A percentile compares a stretch with the other conserved stretches of the same genome.
These are phyloP conservation scores for Malurus elegans DNA, from an alignment of 2,113 vertebrate species.

Conservation along the genomic window DNA sequence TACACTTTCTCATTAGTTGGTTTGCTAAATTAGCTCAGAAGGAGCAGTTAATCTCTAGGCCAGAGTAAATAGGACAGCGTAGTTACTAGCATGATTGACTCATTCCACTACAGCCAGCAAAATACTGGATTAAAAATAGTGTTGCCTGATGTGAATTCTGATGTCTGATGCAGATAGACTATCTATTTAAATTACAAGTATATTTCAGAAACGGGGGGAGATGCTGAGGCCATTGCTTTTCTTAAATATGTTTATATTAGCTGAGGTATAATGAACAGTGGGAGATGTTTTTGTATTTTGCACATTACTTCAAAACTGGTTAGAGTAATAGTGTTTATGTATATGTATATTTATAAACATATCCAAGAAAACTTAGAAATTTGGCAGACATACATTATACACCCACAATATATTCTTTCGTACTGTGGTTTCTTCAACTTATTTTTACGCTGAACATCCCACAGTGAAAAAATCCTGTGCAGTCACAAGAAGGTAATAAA, in stretches of 20 bases:
- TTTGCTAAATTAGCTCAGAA: not conserved
- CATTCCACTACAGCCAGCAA: not conserved
- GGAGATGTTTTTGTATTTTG: slow-evolving; percentile 12
- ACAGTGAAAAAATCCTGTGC: not conserved
- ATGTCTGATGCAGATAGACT: not conserved
- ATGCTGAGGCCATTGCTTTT: not conserved
- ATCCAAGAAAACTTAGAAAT: not conserved
- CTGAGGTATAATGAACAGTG: not conserved
- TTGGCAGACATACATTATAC: not conserved
- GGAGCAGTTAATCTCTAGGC: not conserved
- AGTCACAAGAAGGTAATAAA: not conserved
- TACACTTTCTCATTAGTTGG: not conserved
- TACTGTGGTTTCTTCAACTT: not conserved
- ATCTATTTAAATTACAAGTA: not conserved
- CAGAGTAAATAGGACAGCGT: not conserved
- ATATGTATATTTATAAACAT: not conserved
- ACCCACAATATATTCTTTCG: not conserved
- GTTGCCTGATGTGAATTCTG: not conserved
- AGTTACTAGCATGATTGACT: not conserved
- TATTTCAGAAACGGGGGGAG: not conserved
- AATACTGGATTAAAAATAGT: not conserved
- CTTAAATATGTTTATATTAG: not conserved
- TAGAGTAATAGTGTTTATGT: not conserved
- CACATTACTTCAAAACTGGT: not conserved
- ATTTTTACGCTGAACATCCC: not conserved